These are phyloP conservation scores for Idaea straminata DNA, from an alignment of 2,888 invertebrate genomes.

Conservation along the genomic window DNA sequence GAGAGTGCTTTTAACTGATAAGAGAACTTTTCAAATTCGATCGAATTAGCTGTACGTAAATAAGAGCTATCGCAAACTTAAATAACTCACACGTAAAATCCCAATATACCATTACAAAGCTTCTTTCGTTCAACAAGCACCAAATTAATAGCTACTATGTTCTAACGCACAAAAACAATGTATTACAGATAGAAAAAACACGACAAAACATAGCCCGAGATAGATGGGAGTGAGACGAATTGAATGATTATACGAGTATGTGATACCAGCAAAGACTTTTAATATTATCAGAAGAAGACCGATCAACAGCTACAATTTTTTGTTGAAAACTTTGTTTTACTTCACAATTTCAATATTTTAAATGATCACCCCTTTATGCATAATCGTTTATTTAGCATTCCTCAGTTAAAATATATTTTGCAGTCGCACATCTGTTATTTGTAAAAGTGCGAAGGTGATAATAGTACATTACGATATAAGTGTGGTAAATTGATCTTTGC, in stretches of 20 bases:
- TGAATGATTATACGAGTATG: constrained; percentile 33
- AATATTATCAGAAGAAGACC: too few relatives aligned
- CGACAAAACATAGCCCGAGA: constrained; percentile 7
- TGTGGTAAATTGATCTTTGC: too few relatives aligned
- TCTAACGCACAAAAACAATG: constrained; percentile 6
- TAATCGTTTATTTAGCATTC: too few relatives aligned
- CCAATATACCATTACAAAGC: background rate
- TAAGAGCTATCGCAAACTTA: too few relatives aligned
- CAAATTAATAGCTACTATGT: background rate
- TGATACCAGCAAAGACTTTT: constrained; percentile 34
- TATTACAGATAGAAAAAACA: constrained; percentile 2
- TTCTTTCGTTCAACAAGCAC: background rate
- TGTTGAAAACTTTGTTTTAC: too few relatives aligned
- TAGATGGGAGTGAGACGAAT: constrained; percentile 33
- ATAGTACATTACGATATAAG: too few relatives aligned
- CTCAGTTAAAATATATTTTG: too few relatives aligned
- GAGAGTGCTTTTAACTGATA: background rate
- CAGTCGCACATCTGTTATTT: too few relatives aligned
- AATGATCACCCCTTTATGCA: too few relatives aligned
- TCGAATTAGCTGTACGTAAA: background rate
- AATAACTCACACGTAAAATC: background rate
- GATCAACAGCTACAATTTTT: too few relatives aligned
- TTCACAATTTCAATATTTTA: too few relatives aligned
- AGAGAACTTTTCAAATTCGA: background rate
- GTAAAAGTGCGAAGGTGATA: too few relatives aligned